These are phyloP conservation scores for Meloidogyne chitwoodi DNA, from an alignment of 1,140 invertebrate species.

Conservation along the genomic window DNA sequence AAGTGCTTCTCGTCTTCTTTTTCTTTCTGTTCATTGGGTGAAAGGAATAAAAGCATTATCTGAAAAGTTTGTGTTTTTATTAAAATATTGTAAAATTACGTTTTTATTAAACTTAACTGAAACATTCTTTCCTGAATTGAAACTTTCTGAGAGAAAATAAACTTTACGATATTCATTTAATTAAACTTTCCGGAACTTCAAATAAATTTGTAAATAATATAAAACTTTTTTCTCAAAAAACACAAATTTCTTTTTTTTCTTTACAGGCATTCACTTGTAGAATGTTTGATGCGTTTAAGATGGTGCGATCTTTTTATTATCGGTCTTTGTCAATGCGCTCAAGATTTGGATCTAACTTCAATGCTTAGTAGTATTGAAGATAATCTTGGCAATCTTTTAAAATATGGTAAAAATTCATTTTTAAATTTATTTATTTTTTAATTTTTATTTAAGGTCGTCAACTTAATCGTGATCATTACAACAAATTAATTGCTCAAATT, in stretches of 20 bases:
- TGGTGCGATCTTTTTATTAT: conserved; percentile 90
- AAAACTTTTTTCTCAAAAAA: too few species aligned
- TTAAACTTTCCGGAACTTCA: too few species aligned
- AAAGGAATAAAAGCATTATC: conserved; percentile 71
- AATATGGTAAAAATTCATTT: conserved; percentile 59
- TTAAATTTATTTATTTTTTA: background rate
- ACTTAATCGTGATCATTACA: conserved; percentile 47
- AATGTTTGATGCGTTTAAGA: conserved; percentile 65
- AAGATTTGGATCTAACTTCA: conserved; percentile 73
- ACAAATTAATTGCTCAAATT: conserved; percentile 66
- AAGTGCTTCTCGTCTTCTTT: conserved; percentile 79
- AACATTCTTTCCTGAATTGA: background rate
- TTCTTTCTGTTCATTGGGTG: conserved; percentile 82
- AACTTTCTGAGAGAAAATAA: too few species aligned
- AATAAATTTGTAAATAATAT: background rate
- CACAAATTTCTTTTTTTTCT: too few species aligned
- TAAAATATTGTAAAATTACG: too few species aligned
- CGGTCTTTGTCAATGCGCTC: conserved; percentile 81
- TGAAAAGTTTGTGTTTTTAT: conserved; percentile 32
- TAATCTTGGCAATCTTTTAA: conserved; percentile 62
- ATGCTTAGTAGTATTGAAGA: conserved; percentile 77
- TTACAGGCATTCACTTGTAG: conserved; percentile 4
- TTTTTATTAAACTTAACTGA: background rate
- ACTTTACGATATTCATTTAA: too few species aligned
- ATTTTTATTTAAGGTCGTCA: conserved; percentile 34